phyloP scores from a whole-genome alignment of 2,888 invertebrate genomes.

The Meganola albula region DNA sequence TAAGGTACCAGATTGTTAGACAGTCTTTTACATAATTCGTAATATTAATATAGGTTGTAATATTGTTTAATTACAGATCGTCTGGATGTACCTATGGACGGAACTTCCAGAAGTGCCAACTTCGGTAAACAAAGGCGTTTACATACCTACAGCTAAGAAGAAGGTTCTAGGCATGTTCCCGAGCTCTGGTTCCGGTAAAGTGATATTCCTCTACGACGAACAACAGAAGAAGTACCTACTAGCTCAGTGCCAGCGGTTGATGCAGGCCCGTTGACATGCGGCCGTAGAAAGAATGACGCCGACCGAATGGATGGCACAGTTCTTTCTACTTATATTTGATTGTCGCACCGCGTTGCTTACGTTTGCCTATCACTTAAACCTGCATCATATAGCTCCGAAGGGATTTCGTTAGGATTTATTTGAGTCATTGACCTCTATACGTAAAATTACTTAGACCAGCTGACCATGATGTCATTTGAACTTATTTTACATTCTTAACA shows the following conservation, averaged over 20 bases:
- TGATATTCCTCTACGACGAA: slow-evolving; percentile 70
- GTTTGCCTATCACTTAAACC: slow-evolving; percentile 59
- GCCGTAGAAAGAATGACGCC: slow-evolving; percentile 57
- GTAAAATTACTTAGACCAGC: too few species aligned
- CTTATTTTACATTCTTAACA: too few species aligned
- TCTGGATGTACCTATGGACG: slow-evolving; percentile 87
- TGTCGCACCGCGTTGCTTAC: slow-evolving; percentile 56
- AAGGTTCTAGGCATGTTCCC: slow-evolving; percentile 82
- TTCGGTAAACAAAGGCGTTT: slow-evolving; percentile 83
- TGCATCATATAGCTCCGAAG: slow-evolving; percentile 58
- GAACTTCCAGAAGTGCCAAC: slow-evolving; percentile 84
- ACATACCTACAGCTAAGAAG: slow-evolving; percentile 77
- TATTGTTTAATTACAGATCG: slow-evolving; percentile 68
- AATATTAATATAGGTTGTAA: too few species aligned
- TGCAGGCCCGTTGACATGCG: slow-evolving; percentile 67
- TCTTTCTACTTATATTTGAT: slow-evolving; percentile 71
- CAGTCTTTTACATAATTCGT: too few species aligned
- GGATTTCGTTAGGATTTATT: slow-evolving; percentile 48
- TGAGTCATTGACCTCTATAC: too few species aligned
- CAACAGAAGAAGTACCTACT: slow-evolving; percentile 61
- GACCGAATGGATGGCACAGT: slow-evolving; percentile 41
- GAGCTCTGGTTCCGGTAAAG: slow-evolving; percentile 79
- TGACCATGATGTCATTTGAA: too few species aligned
- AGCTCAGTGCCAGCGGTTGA: slow-evolving; percentile 62
- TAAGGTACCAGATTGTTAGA: too few species aligned